These are phyloP conservation scores for Echinops telfairi DNA, from an alignment of 2,113 vertebrate species.

Conservation along the genomic window DNA sequence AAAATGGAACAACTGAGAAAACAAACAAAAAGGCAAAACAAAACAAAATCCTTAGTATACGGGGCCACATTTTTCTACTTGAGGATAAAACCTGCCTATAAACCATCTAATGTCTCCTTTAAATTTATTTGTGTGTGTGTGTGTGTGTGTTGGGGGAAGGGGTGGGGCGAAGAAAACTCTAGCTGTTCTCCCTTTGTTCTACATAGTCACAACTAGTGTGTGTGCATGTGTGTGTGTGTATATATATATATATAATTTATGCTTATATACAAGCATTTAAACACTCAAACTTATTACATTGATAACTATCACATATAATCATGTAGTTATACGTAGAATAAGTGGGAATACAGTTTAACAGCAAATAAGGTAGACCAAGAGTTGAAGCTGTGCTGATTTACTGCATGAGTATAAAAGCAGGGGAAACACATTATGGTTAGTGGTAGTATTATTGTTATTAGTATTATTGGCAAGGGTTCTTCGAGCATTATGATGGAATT, in stretches of 20 bases:
- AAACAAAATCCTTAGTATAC: too few relatives aligned
- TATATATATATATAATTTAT: too few relatives aligned
- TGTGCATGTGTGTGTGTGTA: too few relatives aligned
- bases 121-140: not conserved
- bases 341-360: not conserved
- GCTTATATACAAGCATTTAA: not conserved
- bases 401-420: slow-evolving; percentile 74
- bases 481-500: slow-evolving; percentile 72
- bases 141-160: not conserved
- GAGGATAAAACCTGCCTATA: not conserved
- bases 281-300: not conserved
- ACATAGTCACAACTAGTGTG: not conserved
- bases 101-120: not conserved
- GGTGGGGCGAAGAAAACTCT: not conserved
- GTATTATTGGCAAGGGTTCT: not conserved
- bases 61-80: not conserved
- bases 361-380: not conserved
- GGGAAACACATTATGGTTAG: slow-evolving; percentile 41
- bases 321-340: not conserved
- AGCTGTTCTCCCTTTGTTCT: not conserved
- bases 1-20: too few relatives aligned
- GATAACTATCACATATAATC: not conserved
- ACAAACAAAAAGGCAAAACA: too few relatives aligned
- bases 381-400: slow-evolving; percentile 52
- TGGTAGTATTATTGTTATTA: not conserved